Evolutionary conservation across 2,797 vertebrate genomes (phyloP).

Genomic region (Halcyon chelicuti): DNA sequence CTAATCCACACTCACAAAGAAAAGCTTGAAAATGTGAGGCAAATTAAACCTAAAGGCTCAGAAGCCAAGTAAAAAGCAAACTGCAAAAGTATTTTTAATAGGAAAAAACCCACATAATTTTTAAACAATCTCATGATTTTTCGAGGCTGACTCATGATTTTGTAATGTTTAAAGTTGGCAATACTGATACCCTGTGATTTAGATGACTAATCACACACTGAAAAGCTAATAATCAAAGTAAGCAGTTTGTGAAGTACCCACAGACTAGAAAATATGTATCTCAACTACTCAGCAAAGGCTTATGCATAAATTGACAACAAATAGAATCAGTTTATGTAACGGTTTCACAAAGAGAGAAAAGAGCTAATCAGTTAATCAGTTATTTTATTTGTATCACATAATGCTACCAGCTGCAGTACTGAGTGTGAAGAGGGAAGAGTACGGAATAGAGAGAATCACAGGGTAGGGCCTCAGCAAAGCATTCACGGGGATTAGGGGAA

Average conservation of each 20-base stretch:
- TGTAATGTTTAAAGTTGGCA: constrained; percentile 64
- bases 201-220: constrained; percentile 69
- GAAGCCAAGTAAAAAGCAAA: constrained; percentile 4
- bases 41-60: not conserved
- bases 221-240: constrained; percentile 74
- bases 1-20: not conserved
- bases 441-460: not conserved
- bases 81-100: constrained; percentile 22
- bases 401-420: constrained; percentile 55
- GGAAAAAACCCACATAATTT: constrained; percentile 11
- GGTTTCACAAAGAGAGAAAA: constrained; percentile 37
- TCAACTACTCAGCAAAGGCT: constrained; percentile 62
- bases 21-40: not conserved
- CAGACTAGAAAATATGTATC: constrained; percentile 63
- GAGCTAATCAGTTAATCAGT: constrained; percentile 74
- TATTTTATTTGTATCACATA: constrained; percentile 66
- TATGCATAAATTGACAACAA: constrained; percentile 65
- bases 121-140: constrained; percentile 64
- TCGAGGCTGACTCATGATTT: constrained; percentile 65
- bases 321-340: constrained; percentile 63
- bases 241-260: constrained; percentile 69
- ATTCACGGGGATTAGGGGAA: not conserved
- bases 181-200: constrained; percentile 68
- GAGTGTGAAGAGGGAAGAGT: constrained; percentile 1
- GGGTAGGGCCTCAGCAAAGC: not conserved